These are phyloP conservation scores for Thecophora atra DNA, from an alignment of 2,888 invertebrate genomes.

Conservation along the genomic window DNA sequence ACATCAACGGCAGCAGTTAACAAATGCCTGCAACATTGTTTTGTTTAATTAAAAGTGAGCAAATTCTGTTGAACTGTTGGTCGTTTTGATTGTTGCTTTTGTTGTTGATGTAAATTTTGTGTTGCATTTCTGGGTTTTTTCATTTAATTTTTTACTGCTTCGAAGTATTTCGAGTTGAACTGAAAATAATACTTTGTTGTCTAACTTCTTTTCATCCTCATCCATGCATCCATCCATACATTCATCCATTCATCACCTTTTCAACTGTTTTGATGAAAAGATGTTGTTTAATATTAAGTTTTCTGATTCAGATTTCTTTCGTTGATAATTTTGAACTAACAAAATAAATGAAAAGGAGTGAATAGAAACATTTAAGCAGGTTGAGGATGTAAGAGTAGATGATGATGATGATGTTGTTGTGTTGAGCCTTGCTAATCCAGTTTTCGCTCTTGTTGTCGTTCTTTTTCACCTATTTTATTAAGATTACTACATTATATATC, in stretches of 20 bases:
- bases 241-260: too few relatives aligned
- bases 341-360: too few relatives aligned
- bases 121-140: not conserved
- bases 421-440: too few relatives aligned
- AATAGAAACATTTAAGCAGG: too few relatives aligned
- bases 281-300: not conserved
- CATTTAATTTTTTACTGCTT: not conserved
- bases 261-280: not conserved
- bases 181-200: too few relatives aligned
- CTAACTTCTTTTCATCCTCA: not conserved
- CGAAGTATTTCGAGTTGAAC: not conserved
- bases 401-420: too few relatives aligned
- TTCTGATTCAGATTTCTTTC: too few relatives aligned
- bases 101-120: not conserved
- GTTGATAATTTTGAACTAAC: too few relatives aligned
- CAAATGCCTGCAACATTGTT: slow-evolving; percentile 12
- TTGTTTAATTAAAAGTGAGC: slow-evolving; percentile 31
- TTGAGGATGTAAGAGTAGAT: too few relatives aligned
- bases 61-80: not conserved
- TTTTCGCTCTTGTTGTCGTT: too few relatives aligned
- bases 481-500: too few relatives aligned
- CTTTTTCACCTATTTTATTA: too few relatives aligned
- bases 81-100: not conserved
- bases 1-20: not conserved
- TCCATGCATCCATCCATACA: not conserved